Evolutionary conservation across 2,113 vertebrate species (phyloP), one percentile per base, ranked within the genome.

Genomic region (Coptodon bakossiorum): DNA sequence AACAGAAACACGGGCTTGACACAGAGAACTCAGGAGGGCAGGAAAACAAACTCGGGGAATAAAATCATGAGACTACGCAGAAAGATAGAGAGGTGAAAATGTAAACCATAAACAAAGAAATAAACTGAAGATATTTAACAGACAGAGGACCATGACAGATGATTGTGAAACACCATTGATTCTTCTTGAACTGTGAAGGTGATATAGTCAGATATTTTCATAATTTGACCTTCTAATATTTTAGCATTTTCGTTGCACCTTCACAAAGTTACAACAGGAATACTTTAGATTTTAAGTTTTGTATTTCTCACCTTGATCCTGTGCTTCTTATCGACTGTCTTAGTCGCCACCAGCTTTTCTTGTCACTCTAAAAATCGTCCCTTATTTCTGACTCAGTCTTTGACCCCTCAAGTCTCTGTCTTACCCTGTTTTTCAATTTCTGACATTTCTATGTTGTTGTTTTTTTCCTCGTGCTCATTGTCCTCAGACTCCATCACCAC

Each of bases 401-500:
- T 87, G 90, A 91, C 91, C 92, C 90, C 86, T 88, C 16, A 86
- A 90, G 89, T 91, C 89, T 93, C 84, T 90, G 92, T 94, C 92
- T 91, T 80, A 87, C 83, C 78, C 34, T 71, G 31, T 92, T 93
- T 91, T 76, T 93, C 73, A 38, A 29, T 94, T 84, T 90, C 61
- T 94, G 90, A 92, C 93, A 92, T 95, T 84, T 34, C 71, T 63
- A 63, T 86, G 87, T 94, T 94, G 87, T 89, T 93, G 86, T 53
- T 48, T 48, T 29, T 29, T 87, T 85, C 50, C 83, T 93, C 52
- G 52, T 91, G 86, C 84, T 92, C 83, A 91, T 85, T 91, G 90
- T 95, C 91, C 93, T 85, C 83, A 78, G 80, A 89, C 79, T 89
- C 85, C 76, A 76, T 86, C 79, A n/a, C 48, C n/a, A 50, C 78